Conservation (phyloP, 2,888 invertebrate genomes). For the Andrena fulva region DNA sequence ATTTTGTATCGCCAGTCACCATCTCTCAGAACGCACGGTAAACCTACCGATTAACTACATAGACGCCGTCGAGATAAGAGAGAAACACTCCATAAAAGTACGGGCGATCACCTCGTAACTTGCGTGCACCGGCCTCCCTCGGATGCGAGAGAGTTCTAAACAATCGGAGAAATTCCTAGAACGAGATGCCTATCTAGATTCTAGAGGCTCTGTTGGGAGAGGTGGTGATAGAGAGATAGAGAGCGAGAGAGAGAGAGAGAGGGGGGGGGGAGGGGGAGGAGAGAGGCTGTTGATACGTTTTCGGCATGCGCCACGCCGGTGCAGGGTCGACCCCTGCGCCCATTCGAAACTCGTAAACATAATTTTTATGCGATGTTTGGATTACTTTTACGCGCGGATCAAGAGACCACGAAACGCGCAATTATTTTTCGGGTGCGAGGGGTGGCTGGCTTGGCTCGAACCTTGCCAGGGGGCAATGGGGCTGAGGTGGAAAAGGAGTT, state of each 20-base stretch:
- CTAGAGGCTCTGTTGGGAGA: background rate
- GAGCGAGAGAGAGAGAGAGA: conserved; percentile 7
- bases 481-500: conserved; percentile 31
- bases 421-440: conserved; percentile 78
- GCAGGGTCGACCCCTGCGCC: conserved; percentile 63
- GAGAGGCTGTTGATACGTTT: conserved; percentile 49
- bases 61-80: conserved; percentile 39
- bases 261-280: conserved; percentile 11
- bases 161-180: conserved; percentile 52
- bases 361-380: conserved; percentile 84
- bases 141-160: conserved; percentile 42
- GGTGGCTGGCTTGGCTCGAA: conserved; percentile 35
- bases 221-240: background rate
- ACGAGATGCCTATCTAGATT: conserved; percentile 50
- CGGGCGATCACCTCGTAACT: conserved; percentile 53
- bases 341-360: conserved; percentile 84
- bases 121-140: conserved; percentile 9
- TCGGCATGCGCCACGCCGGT: conserved; percentile 20
- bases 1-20: background rate
- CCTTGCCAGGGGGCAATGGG: conserved; percentile 20
- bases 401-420: conserved; percentile 83
- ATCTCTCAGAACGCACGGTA: conserved; percentile 32
- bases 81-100: conserved; percentile 38
- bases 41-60: conserved; percentile 37
- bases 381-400: conserved; percentile 82